Base-by-base conservation (phyloP, 2,797 vertebrate species). In the Mormyrus proboscirostris region DNA sequence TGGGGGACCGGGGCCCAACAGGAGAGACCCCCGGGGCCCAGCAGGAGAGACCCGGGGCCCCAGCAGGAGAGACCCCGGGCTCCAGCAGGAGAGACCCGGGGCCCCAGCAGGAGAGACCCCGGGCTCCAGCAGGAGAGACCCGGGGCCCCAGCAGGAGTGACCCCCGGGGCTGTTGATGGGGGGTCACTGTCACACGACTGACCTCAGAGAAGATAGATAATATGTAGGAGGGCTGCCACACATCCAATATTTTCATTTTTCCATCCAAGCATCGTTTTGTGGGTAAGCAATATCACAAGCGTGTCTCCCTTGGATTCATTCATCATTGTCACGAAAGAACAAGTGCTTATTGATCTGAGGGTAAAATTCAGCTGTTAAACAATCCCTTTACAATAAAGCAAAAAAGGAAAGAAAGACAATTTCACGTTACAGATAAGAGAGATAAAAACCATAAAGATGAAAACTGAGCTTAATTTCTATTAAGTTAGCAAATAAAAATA, bases 271-370 rank as follows among this genome's bases (percentile, higher is more conserved):
- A 89, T 91, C 94, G 94, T 93, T 94, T 92, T 93, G 93, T 94
- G 93, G 93, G 94, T 95, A 95, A 95, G 95, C 94, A 95, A 94
- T 95, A 95, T 94, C 92, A 94, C 92, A 94, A 90, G 91, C 92
- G 88, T 87, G 92, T 89, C 91, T 90, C 88, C 90, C 91, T 92
- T 92, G 91, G 92, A 93, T 94, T 93, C 94, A 95, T 96, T 96
- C 93, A 92, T 96, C 96, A 95, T 92, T 95, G 95, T 95, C 95
- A 93, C 76, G 88, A 93, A 92, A 93, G 93, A 95, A 94, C 95
- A 95, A 95, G 92, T 92, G 90, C 92, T 93, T 95, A 96, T 96
- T 95, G 96, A 96, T 96, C 95, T 92, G 93, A 92, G 57, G 59
- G 93, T 93, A 93, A 92, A 92, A 29, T 85, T 50, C 90, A 93